Evolutionary conservation across 1,140 invertebrate species (phyloP).

Genomic region (Ruditapes philippinarum): DNA sequence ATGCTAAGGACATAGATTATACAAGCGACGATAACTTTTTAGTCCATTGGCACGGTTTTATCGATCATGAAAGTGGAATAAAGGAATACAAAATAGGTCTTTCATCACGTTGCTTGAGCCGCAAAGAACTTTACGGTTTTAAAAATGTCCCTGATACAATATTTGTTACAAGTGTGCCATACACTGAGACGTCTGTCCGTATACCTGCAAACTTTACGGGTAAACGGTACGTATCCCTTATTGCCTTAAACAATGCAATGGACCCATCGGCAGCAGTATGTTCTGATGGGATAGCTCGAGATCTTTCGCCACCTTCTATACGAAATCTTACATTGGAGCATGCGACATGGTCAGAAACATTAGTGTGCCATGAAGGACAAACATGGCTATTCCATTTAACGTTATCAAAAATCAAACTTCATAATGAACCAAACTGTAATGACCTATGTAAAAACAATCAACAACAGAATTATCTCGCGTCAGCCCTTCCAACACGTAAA

Average conservation of each 20-base stretch:
- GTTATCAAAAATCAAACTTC: not conserved
- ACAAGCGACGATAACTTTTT: conserved; percentile 56
- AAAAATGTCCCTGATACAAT: not conserved
- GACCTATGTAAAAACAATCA: not conserved
- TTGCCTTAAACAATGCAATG: conserved; percentile 73
- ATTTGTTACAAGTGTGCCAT: not conserved
- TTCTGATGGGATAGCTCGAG: conserved; percentile 70
- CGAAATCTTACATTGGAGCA: conserved; percentile 60
- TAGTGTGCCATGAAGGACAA: conserved; percentile 60
- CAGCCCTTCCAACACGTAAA: not conserved
- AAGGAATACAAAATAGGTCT: conserved; percentile 65
- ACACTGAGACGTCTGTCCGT: not conserved
- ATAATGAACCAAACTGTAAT: too few relatives aligned
- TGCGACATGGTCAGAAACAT: conserved; percentile 12
- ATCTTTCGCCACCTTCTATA: conserved; percentile 49
- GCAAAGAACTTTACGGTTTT: conserved; percentile 39
- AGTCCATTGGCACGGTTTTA: conserved; percentile 73
- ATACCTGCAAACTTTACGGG: conserved; percentile 59
- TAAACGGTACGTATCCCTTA: conserved; percentile 43
- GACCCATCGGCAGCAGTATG: conserved; percentile 67
- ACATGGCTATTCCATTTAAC: conserved; percentile 64
- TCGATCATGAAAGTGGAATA: conserved; percentile 75
- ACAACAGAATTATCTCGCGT: conserved; percentile 15
- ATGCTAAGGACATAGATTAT: conserved; percentile 71
- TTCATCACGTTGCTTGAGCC: conserved; percentile 44